These are phyloP conservation scores for Sphaerolaimus hirsutus DNA, from an alignment of 2,888 invertebrate species.

Conservation along the genomic window DNA sequence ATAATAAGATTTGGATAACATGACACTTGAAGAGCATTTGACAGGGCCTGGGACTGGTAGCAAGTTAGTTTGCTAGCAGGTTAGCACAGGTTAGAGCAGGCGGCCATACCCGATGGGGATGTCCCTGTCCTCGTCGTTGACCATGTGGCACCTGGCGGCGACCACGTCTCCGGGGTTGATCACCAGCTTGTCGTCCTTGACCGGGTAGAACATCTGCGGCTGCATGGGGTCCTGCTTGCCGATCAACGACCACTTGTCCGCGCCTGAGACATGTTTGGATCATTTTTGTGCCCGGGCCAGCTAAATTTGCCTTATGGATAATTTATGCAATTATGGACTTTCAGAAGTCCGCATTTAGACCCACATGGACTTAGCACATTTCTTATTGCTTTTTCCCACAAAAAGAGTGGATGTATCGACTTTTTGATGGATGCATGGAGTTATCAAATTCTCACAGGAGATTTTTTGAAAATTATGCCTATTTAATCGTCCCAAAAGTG, in stretches of 20 bases:
- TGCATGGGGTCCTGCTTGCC: conserved; percentile 63
- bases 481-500: too few relatives aligned
- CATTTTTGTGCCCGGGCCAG: too few relatives aligned
- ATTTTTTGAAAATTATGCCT: too few relatives aligned
- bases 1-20: neutral
- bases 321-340: too few relatives aligned
- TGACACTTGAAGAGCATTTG: neutral
- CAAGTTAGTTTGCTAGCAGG: too few relatives aligned
- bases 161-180: conserved; percentile 46
- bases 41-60: neutral
- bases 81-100: neutral
- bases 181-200: conserved; percentile 37
- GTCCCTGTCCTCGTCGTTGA: conserved; percentile 16
- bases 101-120: conserved; percentile 4
- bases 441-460: too few relatives aligned
- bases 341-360: too few relatives aligned
- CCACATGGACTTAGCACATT: too few relatives aligned
- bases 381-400: too few relatives aligned
- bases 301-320: too few relatives aligned
- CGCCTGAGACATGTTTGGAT: conserved; percentile 4
- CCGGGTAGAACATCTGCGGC: conserved; percentile 82
- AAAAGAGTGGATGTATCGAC: too few relatives aligned
- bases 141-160: conserved; percentile 18
- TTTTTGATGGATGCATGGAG: too few relatives aligned
- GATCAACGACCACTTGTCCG: conserved; percentile 50